These are phyloP conservation scores for Cantharis lateralis DNA, from an alignment of 2,888 invertebrate genomes.

Conservation along the genomic window DNA sequence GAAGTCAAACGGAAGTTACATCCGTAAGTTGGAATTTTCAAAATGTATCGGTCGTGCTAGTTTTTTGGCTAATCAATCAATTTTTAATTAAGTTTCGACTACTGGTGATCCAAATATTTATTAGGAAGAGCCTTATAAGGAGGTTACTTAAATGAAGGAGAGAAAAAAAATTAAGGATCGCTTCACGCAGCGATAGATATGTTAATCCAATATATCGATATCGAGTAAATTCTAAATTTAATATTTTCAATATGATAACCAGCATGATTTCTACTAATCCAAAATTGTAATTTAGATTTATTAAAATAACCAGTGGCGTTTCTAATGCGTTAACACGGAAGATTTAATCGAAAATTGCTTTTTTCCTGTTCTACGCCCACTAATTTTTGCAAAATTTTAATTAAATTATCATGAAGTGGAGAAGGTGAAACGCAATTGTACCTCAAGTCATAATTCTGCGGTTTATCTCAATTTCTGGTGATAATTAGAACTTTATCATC, in stretches of 20 bases:
- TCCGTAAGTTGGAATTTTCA: not conserved
- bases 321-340: not conserved
- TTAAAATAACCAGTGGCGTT: constrained; percentile 15
- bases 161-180: constrained; percentile 18
- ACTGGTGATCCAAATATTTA: not conserved
- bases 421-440: not conserved
- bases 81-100: constrained; percentile 1
- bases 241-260: constrained; percentile 18
- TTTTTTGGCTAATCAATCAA: not conserved
- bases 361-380: not conserved
- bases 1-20: not conserved
- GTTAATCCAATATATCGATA: constrained; percentile 19
- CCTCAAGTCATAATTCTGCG: constrained; percentile 10
- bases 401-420: not conserved
- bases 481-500: constrained; percentile 26
- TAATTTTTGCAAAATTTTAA: not conserved
- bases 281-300: constrained; percentile 24
- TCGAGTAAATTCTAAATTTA: constrained; percentile 10
- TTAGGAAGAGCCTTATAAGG: not conserved
- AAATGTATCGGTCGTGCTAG: not conserved
- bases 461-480: constrained; percentile 16
- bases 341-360: not conserved
- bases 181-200: constrained; percentile 21
- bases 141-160: not conserved
- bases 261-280: constrained; percentile 27